Conservation (phyloP, 2,797 vertebrate genomes). For the Etheostoma perlongum region DNA sequence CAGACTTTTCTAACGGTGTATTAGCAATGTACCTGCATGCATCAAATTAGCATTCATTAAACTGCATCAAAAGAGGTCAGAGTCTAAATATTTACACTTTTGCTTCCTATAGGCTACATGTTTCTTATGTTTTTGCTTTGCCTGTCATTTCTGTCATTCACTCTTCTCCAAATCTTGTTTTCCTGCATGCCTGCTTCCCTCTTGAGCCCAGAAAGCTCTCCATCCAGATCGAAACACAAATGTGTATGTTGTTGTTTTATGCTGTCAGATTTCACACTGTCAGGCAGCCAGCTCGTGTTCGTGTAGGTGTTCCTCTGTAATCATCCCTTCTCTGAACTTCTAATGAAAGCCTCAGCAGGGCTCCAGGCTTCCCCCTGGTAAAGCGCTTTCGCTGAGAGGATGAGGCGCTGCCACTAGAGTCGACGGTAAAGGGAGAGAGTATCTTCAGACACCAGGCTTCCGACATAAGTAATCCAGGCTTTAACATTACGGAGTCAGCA, state of each 20-base stretch:
- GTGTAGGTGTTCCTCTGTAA: constrained; percentile 54
- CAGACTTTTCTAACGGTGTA: no score
- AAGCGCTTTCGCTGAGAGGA: constrained; percentile 46
- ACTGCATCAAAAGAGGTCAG: neutral
- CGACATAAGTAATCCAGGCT: constrained; percentile 43
- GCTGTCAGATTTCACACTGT: constrained; percentile 41
- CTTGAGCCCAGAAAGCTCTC: constrained; percentile 12
- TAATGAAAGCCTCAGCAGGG: constrained; percentile 66
- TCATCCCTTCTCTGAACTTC: constrained; percentile 62
- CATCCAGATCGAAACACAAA: constrained; percentile 21
- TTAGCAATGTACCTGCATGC: neutral
- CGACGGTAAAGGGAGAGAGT: constrained; percentile 29
- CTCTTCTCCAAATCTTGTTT: neutral
- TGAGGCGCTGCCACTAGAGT: constrained; percentile 38
- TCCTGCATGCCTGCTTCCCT: neutral
- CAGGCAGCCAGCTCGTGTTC: constrained; percentile 50
- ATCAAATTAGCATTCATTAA: neutral
- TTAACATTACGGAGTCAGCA: constrained; percentile 47
- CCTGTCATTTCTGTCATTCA: constrained; percentile 7
- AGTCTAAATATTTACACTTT: no score
- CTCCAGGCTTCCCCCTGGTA: constrained; percentile 50
- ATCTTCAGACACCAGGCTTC: constrained; percentile 34
- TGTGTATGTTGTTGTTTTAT: constrained; percentile 21
- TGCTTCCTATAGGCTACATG: neutral
- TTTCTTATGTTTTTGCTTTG: neutral